Evolutionary conservation across 2,888 invertebrate species (phyloP).

Genomic region (Campopleginae sp.): DNA sequence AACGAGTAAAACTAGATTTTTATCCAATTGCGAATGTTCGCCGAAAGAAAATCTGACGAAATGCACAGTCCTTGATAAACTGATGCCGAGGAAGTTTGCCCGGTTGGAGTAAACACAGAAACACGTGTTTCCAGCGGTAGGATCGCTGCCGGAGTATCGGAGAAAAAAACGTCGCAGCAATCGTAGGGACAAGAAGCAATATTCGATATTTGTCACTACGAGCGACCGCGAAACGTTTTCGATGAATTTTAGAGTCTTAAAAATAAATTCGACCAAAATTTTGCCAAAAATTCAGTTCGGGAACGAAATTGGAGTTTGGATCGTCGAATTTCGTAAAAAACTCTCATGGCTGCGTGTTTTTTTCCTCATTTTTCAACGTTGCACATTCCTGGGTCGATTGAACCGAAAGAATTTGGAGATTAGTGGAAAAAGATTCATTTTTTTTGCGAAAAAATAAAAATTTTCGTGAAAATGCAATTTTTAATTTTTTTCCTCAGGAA

Average conservation of each 20-base stretch:
- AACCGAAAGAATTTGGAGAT: too few relatives aligned
- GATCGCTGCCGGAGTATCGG: neutral
- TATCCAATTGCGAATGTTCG: neutral
- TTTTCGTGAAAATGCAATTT: too few relatives aligned
- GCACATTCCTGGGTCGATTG: neutral
- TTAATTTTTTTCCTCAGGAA: constrained; percentile 72
- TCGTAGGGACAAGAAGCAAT: neutral
- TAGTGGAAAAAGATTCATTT: too few relatives aligned
- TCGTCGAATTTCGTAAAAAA: neutral
- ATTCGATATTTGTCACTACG: neutral
- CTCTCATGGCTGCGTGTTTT: neutral
- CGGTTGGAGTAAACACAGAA: neutral
- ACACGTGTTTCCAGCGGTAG: neutral
- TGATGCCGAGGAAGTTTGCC: neutral
- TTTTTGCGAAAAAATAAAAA: neutral
- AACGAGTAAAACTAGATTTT: neutral
- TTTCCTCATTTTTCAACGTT: neutral
- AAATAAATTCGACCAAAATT: neutral
- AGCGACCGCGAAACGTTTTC: neutral
- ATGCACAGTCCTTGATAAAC: too few relatives aligned
- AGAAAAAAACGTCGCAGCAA: neutral
- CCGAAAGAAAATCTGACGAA: neutral
- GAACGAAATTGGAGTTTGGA: neutral
- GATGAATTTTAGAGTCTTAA: neutral
- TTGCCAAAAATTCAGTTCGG: neutral